A percentile compares a stretch with the other conserved stretches of the same genome.
Conservation (phyloP, 2,888 invertebrate genomes). For the Augochlorella aurata region DNA sequence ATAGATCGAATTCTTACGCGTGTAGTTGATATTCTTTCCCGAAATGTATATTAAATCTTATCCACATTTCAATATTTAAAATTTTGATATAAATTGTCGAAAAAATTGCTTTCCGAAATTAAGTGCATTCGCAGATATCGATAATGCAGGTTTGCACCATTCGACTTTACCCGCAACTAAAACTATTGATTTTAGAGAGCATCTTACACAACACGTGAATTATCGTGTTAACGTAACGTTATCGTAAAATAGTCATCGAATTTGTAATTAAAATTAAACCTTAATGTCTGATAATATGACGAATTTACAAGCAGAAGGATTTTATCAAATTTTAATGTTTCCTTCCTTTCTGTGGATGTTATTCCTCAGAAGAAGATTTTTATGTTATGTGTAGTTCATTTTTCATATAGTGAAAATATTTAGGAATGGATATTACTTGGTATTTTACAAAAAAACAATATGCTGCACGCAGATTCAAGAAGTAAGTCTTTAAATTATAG, state of each 20-base stretch:
- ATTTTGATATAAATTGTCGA: not conserved
- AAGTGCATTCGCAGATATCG: conserved; percentile 38
- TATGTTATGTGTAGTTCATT: conserved; percentile 48
- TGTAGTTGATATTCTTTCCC: not conserved
- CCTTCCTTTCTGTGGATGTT: conserved; percentile 23
- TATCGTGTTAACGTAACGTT: conserved; percentile 40
- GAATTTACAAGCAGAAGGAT: conserved; percentile 10
- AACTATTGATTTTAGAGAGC: conserved; percentile 71
- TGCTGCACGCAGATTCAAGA: conserved; percentile 71
- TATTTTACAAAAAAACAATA: conserved; percentile 66
- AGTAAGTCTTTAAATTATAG: conserved; percentile 68
- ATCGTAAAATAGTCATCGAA: conserved; percentile 32
- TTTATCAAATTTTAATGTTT: conserved; percentile 24
- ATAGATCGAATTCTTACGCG: not conserved
- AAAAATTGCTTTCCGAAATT: conserved; percentile 5
- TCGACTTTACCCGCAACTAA: conserved; percentile 71
- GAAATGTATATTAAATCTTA: conserved; percentile 8
- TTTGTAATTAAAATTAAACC: conserved; percentile 22
- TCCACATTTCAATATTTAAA: not conserved
- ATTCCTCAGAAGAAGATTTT: conserved; percentile 38
- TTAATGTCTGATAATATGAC: conserved; percentile 42
- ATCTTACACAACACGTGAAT: conserved; percentile 52
- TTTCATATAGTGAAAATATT: conserved; percentile 53
- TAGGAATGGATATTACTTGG: conserved; percentile 77
- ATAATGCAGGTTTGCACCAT: conserved; percentile 55